Base-by-base conservation (phyloP, 2,888 invertebrate species). In the Lathronympha strigana region DNA sequence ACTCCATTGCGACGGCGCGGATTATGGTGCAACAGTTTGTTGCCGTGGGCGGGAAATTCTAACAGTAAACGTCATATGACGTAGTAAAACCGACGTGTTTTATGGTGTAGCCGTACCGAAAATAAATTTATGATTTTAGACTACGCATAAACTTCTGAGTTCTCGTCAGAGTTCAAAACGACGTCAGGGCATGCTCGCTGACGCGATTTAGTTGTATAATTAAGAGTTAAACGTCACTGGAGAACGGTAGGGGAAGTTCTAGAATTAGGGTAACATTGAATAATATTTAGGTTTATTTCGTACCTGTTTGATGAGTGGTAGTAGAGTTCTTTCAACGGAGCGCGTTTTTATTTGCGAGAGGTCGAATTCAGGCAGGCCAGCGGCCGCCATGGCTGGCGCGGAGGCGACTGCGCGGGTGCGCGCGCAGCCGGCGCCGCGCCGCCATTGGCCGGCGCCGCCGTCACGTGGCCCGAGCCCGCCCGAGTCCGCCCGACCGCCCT, bases 281-380 rank as follows among this genome's bases (percentile, higher is more conserved):
- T 67, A 71, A 71, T 69, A 74, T 77, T 79, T 78, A 79, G 75
- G 77, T 75, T 71, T 71, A 68, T 73, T 74, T 79, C 88, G 78
- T 95, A 98, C 98, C 97, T 98, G 98, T 91, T 97, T 97, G 83
- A 98, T 96, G 88, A 98, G 95, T 78, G 98, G 98, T 85, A 98
- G 95, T 80, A 98, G 94, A 77, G 97, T 97, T 93, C 96, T 96
- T 93, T 98, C 98, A 92, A 98, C 96, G 91, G 97, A 97, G 94
- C 96, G 96, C 81, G 97, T 98, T 92, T 96, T 96, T 87, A 98
- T 97, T 93, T 97, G 97, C 88, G 97, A 87, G 81, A 92, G 84
- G 83, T 93, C 92, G 82, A 92, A 83, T 79, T 93, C 90, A 79
- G 93, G 90, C 87, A 91, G 87, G 91, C 93, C 92, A 88, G 92